A percentile compares a stretch with the other conserved stretches of the same genome.
Evolutionary conservation across 1,140 invertebrate species (phyloP).

Genomic region (Gerris buenoi): DNA sequence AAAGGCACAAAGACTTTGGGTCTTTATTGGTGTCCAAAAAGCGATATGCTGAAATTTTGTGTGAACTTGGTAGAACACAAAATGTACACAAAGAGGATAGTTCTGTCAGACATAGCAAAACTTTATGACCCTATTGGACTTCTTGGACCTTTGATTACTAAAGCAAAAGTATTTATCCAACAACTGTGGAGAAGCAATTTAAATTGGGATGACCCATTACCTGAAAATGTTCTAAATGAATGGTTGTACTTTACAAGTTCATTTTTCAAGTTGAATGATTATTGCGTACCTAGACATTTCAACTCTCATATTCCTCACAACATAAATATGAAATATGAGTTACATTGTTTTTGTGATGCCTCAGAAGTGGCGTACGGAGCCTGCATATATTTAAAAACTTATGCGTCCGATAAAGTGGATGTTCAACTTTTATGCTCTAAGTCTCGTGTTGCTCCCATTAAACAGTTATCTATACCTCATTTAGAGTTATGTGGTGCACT

Average conservation of each 20-base stretch:
- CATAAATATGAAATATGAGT: too few relatives aligned
- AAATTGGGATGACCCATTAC: background rate
- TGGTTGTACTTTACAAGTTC: background rate
- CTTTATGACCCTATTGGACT: background rate
- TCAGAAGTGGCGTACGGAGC: background rate
- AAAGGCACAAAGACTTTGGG: background rate
- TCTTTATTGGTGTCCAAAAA: background rate
- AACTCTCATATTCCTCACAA: too few relatives aligned
- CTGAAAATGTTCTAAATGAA: background rate
- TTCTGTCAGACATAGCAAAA: background rate
- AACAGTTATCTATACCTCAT: background rate
- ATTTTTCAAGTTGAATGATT: background rate
- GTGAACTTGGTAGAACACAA: background rate
- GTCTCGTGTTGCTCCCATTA: background rate
- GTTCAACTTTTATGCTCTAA: background rate
- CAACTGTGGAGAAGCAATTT: background rate
- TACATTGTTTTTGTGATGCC: background rate
- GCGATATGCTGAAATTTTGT: background rate
- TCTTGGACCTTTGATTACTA: background rate
- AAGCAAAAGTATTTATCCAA: background rate
- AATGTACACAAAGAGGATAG: background rate
- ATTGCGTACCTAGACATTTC: background rate
- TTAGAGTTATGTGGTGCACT: background rate
- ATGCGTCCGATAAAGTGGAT: background rate
- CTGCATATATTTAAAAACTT: background rate